A percentile compares a stretch with the other conserved stretches of the same genome.
phyloP scores from a whole-genome alignment of 1,140 invertebrate species.

The Helicorthomorpha holstii region DNA sequence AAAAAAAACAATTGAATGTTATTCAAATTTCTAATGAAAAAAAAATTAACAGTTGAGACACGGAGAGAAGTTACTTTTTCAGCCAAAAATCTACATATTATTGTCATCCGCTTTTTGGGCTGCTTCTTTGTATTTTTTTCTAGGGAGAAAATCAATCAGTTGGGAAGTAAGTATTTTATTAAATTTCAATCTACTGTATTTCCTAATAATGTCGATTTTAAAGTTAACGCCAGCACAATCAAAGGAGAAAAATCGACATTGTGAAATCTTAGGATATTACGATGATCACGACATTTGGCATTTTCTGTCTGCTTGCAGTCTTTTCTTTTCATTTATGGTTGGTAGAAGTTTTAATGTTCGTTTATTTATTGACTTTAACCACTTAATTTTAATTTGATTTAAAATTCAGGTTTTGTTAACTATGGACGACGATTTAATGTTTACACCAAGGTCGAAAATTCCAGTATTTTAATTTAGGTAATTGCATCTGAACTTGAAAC shows the following conservation, averaged over 20 bases:
- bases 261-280: constrained; percentile 57
- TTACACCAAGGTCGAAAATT: constrained; percentile 46
- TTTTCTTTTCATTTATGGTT: constrained; percentile 78
- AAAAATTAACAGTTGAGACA: constrained; percentile 39
- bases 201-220: constrained; percentile 5
- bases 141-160: constrained; percentile 48
- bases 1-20: background rate
- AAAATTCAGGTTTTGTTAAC: constrained; percentile 43
- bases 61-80: constrained; percentile 42
- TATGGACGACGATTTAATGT: constrained; percentile 55
- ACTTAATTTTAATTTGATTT: no score
- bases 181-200: background rate
- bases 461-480: constrained; percentile 66
- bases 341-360: constrained; percentile 9
- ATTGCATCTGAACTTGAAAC: no score
- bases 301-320: constrained; percentile 60
- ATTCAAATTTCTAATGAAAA: background rate
- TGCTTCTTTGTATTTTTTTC: constrained; percentile 53
- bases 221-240: constrained; percentile 61
- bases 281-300: constrained; percentile 85
- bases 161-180: constrained; percentile 39
- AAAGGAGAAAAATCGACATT: constrained; percentile 51
- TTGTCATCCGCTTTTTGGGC: constrained; percentile 46
- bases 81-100: constrained; percentile 44
- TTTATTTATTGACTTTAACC: constrained; percentile 14